Base-by-base conservation (phyloP, 2,888 invertebrate species). In the Himalopsyche kuldschensis region DNA sequence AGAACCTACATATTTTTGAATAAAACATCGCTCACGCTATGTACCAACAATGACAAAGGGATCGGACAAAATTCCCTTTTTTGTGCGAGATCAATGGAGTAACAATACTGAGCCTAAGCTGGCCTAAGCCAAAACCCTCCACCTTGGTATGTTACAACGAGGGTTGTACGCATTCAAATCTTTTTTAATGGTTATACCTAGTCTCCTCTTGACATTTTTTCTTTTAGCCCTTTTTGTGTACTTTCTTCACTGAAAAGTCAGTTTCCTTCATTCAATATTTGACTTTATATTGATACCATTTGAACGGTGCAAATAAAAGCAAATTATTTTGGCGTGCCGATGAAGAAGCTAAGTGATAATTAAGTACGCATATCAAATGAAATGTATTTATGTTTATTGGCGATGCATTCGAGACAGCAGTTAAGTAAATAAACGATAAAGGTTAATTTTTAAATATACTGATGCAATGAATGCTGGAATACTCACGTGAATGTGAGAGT, bases 21-120 rank as follows among this genome's bases (percentile, higher is more conserved):
- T 80, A 80, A 80, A 80, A 31, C 75, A 75, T 75, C n/a, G 46
- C 27, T 80, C 63, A 27, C 17, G 31, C 17, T 75, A 55, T 3
- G 55, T 55, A 55, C 55, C 55, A 20, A 75, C 80, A 80, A 75
- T 80, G 75, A 69, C 80, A 81, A 81, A 24, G 81, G 77, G 76
- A 76, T 76, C 55, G 81, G 77, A 81, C 77, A 81, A 81, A 81
- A 76, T 81, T 77, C 81, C 81, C 48, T 81, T 81, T 81, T 81
- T 77, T 81, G 81, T 75, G 47, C 46, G 55, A 47, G 46, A 75
- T 81, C 76, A 81, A 81, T 76, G 81, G 81, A 76, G 48, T 77
- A 81, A 81, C 81, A 81, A 81, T 81, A 75, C 75, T 32, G 55
- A 20, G 75, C 81, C 76, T 76, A 77, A 77, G 81, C 75, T 81